These are phyloP conservation scores for Mormyrus lacerda DNA, from an alignment of 2,113 vertebrate genomes.

Conservation along the genomic window DNA sequence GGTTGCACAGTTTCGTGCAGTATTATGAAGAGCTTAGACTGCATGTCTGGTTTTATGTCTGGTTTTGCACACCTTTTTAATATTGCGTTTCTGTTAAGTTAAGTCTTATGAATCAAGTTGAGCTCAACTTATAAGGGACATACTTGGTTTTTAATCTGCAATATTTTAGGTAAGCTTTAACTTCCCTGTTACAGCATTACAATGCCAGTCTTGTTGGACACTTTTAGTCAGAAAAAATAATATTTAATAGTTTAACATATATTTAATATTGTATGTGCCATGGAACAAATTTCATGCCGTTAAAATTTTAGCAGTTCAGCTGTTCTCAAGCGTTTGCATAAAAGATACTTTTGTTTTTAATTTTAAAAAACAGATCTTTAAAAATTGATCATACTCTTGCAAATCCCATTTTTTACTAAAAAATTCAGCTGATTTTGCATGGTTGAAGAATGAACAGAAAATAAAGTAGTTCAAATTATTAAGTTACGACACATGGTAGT, in stretches of 20 bases:
- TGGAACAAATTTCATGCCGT: neutral
- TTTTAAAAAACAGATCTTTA: neutral
- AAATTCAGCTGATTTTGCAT: neutral
- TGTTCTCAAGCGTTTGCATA: neutral
- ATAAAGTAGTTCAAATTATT: neutral
- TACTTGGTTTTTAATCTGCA: neutral
- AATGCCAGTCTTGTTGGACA: neutral
- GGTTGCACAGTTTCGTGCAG: neutral
- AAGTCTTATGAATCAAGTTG: neutral
- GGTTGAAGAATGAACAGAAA: neutral
- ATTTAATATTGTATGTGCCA: neutral
- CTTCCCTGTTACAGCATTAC: neutral
- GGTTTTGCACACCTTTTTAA: neutral
- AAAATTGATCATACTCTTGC: neutral
- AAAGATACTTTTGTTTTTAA: neutral
- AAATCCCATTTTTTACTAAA: neutral
- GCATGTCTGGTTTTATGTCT: neutral
- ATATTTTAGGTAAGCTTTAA: neutral
- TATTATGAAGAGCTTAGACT: neutral
- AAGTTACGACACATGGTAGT: neutral
- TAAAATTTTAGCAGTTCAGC: neutral
- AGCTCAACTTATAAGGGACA: neutral
- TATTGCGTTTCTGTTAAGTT: neutral
- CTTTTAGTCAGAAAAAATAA: neutral
- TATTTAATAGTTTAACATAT: neutral